Base-by-base conservation (phyloP, 2,797 vertebrate genomes). In the Pipistrellus nathusii region DNA sequence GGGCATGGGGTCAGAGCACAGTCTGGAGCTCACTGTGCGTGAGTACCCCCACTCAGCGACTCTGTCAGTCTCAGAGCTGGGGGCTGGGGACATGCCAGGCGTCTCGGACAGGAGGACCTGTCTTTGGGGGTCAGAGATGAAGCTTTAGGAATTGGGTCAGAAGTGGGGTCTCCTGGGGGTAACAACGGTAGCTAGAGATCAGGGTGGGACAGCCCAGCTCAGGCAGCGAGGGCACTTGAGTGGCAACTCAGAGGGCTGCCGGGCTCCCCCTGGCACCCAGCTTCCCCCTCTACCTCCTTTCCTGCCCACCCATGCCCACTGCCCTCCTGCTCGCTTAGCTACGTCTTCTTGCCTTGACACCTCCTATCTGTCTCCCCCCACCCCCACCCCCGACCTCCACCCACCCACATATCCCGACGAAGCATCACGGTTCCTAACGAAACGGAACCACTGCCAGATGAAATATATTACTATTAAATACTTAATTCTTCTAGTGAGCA, bases 401-500 rank as follows among this genome's bases (percentile, higher is more conserved):
- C 91, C 94, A 95, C 59, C 84, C 95, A 91, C 95, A 96, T 91
- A 97, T 97, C 98, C 97, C 96, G 72, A 97, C 1, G 85, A 98
- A 97, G 98, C 98, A 98, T 98, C 98, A 82, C 97, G 88, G 98
- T 98, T 98, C 98, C 98, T 98, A 98, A 98, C 98, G 98, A 98
- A 98, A 98, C 95, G 97, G 98, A 98, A 98, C 98, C 98, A 97
- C 98, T 97, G 98, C 98, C 98, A 98, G 98, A 98, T 99, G 99
- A 99, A 98, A 99, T 98, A 99, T 99, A 99, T 98, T 98, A 98
- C 98, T 99, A 98, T 99, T 99, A 99, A 99, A 98, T 98, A 98
- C 98, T 98, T 99, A 98, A 99, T 99, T 99, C 98, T 98, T 98
- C 98, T 98, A 98, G 98, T 98, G 98, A 98, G 98, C 98, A 98